Percentiles rank a stretch among this genome's conserved stretches.
phyloP scores from a whole-genome alignment of 1,140 invertebrate genomes.

The Apis cerana region DNA sequence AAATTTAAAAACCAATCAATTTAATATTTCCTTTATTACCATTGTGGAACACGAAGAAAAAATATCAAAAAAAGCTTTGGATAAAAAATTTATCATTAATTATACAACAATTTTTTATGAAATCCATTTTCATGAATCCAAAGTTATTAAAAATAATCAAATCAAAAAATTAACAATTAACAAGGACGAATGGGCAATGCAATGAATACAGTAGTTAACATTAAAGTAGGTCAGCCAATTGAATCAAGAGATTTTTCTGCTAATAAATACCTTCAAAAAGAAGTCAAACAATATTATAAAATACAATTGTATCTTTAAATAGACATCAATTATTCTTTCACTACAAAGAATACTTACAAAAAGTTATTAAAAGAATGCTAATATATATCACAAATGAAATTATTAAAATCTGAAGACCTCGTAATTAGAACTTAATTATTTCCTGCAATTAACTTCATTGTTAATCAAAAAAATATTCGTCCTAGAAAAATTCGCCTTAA shows the following conservation, averaged over 20 bases:
- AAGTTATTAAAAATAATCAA: not conserved
- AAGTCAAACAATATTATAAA: conserved; percentile 25
- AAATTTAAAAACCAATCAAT: not conserved
- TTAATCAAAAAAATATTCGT: not conserved
- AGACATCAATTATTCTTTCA: conserved; percentile 17
- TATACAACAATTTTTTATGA: not conserved
- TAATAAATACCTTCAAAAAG: conserved; percentile 4
- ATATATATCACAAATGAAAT: not conserved
- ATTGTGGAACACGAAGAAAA: not conserved
- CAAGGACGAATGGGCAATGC: not conserved
- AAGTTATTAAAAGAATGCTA: not conserved
- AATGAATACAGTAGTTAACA: conserved; percentile 13
- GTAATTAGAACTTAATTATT: conserved; percentile 7
- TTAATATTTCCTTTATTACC: not conserved
- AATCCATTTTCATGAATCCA: not conserved
- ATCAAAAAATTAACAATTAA: not conserved
- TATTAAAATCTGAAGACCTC: conserved; percentile 1
- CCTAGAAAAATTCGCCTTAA: not conserved
- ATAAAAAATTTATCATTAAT: not conserved
- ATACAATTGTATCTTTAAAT: conserved; percentile 23
- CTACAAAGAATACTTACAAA: not conserved
- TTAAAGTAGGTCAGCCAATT: conserved; percentile 41
- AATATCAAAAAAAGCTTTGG: not conserved
- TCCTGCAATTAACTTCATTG: not conserved
- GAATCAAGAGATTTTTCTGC: conserved; percentile 22